Evolutionary conservation across 2,797 vertebrate species (phyloP).

Genomic region (Pseudochromis fuscus): DNA sequence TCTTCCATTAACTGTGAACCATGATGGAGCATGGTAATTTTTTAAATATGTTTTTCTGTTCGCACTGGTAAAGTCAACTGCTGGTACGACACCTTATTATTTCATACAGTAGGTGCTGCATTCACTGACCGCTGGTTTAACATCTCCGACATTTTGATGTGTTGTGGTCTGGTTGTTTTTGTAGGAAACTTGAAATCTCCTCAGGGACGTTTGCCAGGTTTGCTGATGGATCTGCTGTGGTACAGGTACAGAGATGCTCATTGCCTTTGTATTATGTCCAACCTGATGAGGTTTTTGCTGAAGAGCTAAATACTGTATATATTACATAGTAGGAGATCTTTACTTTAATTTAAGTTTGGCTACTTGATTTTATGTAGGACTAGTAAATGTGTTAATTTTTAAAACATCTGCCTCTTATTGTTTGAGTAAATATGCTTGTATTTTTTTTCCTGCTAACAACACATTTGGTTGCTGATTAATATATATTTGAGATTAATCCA

Average conservation of each 20-base stretch:
- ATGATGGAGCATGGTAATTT: rapidly evolving
- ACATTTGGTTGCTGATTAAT: background rate
- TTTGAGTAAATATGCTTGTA: too few relatives aligned
- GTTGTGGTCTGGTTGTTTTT: conserved; percentile 50
- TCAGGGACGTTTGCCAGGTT: conserved; percentile 94
- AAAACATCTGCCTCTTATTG: too few relatives aligned
- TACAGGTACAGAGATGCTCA: conserved; percentile 85
- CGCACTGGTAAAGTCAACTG: background rate
- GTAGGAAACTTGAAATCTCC: conserved; percentile 93
- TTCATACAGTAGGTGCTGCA: too few relatives aligned
- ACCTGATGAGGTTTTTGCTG: too few relatives aligned
- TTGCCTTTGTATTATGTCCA: background rate
- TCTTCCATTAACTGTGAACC: background rate
- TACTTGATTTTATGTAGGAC: too few relatives aligned
- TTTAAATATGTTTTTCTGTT: background rate
- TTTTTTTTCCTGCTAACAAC: background rate
- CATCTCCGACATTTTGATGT: background rate
- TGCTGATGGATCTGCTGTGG: conserved; percentile 95
- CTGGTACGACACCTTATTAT: background rate
- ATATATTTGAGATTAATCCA: background rate
- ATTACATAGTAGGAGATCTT: too few relatives aligned
- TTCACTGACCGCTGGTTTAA: background rate
- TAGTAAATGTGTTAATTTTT: too few relatives aligned
- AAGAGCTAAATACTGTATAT: too few relatives aligned
- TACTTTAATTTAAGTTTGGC: too few relatives aligned